Evolutionary conservation across 1,140 invertebrate genomes (phyloP), one percentile per base, ranked within the genome.

Genomic region (Microplitis demolitor): DNA sequence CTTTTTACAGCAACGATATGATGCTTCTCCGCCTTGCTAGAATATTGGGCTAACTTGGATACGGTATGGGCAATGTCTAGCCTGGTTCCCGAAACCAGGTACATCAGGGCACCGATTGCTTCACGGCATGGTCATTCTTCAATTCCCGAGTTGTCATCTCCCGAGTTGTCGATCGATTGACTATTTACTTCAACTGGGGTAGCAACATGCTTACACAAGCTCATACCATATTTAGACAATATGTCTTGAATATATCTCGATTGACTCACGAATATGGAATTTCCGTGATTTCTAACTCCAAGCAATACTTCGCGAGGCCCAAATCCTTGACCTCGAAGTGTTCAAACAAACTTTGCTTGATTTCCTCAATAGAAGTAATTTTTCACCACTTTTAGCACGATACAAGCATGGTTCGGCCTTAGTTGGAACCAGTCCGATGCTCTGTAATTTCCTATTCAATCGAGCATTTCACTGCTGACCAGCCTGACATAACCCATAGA

Each of bases 261-360:
- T 67, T 77, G 76, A 51, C 37, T 45, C 8, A 78, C 11, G 16
- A 64, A 39, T 37, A 77, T 66, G 5, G 39, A 16, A 0, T 33
- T 63, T 74, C 64, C 35, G 8, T 51, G 4, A 77, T 73, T 33
- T 75, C 63, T 6, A 77, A 37, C 5, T 68, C 72, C 9, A 78
- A 35, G 56, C 62, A 72, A 34, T 71, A 58, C 24, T 87, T 98
- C 96, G 87, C 97, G 98, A 3, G 96, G 92, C 82, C 97, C 97
- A 86, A 96, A 97, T 33, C 96, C 97, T 87, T 98, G 96, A 81
- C 92, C 95, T 0, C 95, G 13, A 70, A 61, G 8, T 61, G 2
- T 62, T 45, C n/a, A 1, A 35, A 24, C 1, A 68, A 39, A n/a
- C 51, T 8, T 4, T 24, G 14, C 16, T 63, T 62, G 3, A 71